Base-by-base conservation (phyloP, 23 tunicate genomes). In the Trididemnum miniatum region DNA sequence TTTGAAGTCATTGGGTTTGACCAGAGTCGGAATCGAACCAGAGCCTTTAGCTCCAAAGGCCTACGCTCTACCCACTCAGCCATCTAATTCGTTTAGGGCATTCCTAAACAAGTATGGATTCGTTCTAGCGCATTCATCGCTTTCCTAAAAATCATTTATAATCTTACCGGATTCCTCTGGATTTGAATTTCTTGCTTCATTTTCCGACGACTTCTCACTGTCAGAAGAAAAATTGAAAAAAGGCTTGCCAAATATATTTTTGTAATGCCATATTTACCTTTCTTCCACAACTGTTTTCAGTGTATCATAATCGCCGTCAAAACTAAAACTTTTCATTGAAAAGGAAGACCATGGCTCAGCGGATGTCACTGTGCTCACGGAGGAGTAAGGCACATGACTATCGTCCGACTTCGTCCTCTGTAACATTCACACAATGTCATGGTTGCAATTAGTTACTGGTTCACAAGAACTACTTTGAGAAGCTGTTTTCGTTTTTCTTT, bases 361-460 rank as follows among this genome's bases (percentile, higher is more conserved):
- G 1, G 89, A 65, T 3, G 64, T 39, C 1, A 80, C 51, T 7
- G 85, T 69, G 67, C 90, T 86, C 66, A 86, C 36, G 33, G 90
- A 86, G 22, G 90, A 86, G 72, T 79, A 86, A 7, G 90, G 90
- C 35, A 86, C 50, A 80, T 86, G 80, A 34, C 90, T 80, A 2
- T 44, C 82, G 24, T 82, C 86, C 15, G 76, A 65, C 35, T 37
- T 35, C 32, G 75, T 7, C 12, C 75, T 12, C 75, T 67, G 75
- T 3, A 33, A 67, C 5, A 44, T 44, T 7, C 9, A 44, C 54
- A 15, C 54, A 44, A 7, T 44, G 54, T 44, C 15, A 44, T 44
- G 9, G 54, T 44, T 44, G 54, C 54, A 44, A 44, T 15, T 44
- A 7, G 54, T 44, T 44, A 7, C 54, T 9, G 15, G 54, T 44